Evolutionary conservation across 2,888 invertebrate species (phyloP), one percentile per base, ranked within the genome.

Genomic region (Xanthorhoe designata): DNA sequence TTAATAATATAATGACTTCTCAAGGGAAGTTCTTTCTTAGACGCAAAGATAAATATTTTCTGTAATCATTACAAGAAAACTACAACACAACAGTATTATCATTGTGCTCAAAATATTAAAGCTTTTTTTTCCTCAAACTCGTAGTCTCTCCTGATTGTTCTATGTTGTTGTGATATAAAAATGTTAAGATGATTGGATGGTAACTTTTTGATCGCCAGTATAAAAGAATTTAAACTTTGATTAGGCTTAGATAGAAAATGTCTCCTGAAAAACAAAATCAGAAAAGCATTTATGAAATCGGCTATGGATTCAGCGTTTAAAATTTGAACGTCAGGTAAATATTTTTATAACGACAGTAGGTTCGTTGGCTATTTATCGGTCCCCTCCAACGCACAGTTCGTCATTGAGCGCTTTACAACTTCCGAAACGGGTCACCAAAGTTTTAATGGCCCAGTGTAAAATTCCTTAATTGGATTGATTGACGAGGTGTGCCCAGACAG

Each of bases 401-500:
- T 70, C 72, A 71, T 74, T 77, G 65, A 74, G 77, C 74, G 78
- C 77, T 81, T 81, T 76, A 73, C 78, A 83, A 81, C 80, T 82
- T 81, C 73, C 76, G 70, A 78, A 83, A 80, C 73, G 72, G 78
- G 77, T 77, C 81, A 82, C 69, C 72, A 79, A 87, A 88, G 82
- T 88, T 89, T 86, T 86, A 88, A 87, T 85, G 80, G 81, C 71
- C 66, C 71, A 80, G 80, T 85, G 82, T 84, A 81, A 86, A 87
- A 87, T 86, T 83, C 71, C 81, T 76, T 82, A 85, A 86, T 86
- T 88, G 83, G 81, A 84, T 84, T 85, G 83, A 87, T 82, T 83
- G 84, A 83, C 80, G 79, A 82, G 82, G 81, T 83, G 78, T 76
- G 79, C 75, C 76, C 55, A 70, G 75, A 78, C 78, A 78, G 75